Evolutionary conservation across 92 coral and sea anemone genomes (phyloP).

Genomic region (Meandrina meandrites): DNA sequence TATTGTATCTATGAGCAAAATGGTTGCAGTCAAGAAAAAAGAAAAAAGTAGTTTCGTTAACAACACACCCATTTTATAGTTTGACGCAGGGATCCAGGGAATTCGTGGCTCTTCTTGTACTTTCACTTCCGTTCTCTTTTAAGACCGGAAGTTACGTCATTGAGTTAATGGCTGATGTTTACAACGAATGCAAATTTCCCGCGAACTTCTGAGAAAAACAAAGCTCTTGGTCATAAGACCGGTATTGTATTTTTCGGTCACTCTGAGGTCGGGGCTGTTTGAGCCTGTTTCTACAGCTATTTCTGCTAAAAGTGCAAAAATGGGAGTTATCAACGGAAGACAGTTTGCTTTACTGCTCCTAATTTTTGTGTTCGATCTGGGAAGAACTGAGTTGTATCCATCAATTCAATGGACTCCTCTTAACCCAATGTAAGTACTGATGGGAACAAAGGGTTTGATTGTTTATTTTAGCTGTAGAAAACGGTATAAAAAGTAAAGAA

Average conservation of each 20-base stretch:
- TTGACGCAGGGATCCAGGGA: background rate
- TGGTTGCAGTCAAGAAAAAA: background rate
- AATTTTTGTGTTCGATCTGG: background rate
- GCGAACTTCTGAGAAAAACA: background rate
- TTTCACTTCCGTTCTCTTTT: background rate
- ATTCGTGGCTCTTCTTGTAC: background rate
- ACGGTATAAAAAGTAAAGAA: background rate
- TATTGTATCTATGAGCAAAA: background rate
- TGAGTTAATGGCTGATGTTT: background rate
- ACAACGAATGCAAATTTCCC: conserved; percentile 19
- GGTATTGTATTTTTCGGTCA: background rate
- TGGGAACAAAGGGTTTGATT: background rate
- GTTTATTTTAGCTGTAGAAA: background rate
- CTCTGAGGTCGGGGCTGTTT: background rate
- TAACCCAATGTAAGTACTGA: conserved; percentile 66
- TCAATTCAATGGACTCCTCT: conserved; percentile 67
- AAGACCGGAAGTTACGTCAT: conserved; percentile 32
- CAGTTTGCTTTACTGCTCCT: background rate
- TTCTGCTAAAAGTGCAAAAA: background rate
- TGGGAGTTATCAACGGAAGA: background rate
- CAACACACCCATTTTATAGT: background rate
- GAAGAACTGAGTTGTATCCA: conserved; percentile 21
- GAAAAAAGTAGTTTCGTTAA: background rate
- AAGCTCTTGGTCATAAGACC: background rate
- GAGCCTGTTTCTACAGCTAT: background rate